These are phyloP conservation scores for Ardeotis arabs DNA, from an alignment of 2,113 vertebrate species.

Conservation along the genomic window DNA sequence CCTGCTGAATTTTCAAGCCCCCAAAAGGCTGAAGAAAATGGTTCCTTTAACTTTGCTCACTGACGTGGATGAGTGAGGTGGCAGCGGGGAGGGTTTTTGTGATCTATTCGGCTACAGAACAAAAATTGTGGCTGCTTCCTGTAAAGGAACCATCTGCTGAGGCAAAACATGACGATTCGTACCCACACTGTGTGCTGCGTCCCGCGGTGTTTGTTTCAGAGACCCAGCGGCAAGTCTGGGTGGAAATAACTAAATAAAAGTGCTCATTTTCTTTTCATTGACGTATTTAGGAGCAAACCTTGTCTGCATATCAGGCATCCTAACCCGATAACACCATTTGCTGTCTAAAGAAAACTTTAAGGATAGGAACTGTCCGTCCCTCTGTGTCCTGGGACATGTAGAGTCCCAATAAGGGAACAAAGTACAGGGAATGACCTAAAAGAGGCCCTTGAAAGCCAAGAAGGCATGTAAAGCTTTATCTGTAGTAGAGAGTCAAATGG, in stretches of 20 bases:
- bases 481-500: not conserved
- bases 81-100: not conserved
- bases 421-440: not conserved
- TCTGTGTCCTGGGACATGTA: not conserved
- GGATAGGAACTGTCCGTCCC: not conserved
- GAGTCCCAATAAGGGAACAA: not conserved
- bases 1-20: not conserved
- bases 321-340: not conserved
- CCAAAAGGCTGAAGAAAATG: not conserved
- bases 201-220: constrained; percentile 1
- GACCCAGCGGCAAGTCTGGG: not conserved
- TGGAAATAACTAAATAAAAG: not conserved
- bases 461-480: not conserved
- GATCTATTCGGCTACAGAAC: not conserved
- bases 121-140: constrained; percentile 29
- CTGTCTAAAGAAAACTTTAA: not conserved
- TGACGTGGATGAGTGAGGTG: not conserved
- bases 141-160: not conserved
- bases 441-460: not conserved
- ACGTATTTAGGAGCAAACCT: not conserved
- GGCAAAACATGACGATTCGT: not conserved
- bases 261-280: not conserved
- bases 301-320: accelerated
- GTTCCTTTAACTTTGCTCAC: not conserved
- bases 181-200: accelerated